Conservation (phyloP, 2,888 invertebrate species). For the Physocephala rufipes region DNA sequence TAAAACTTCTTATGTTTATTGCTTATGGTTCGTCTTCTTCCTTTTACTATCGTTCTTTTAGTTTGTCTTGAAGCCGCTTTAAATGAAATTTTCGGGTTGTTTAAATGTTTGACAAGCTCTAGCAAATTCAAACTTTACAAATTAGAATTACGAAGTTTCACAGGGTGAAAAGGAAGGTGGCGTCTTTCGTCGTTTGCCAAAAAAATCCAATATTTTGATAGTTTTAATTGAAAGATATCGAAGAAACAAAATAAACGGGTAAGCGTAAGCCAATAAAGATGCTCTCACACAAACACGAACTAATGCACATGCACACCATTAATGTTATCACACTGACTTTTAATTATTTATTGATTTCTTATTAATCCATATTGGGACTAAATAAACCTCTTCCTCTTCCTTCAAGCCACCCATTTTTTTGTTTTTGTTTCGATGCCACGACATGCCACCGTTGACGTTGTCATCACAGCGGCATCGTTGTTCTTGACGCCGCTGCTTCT, state of each 20-base stretch:
- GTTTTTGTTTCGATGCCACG: too few relatives aligned
- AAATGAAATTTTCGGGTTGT: conserved; percentile 48
- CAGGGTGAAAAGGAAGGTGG: not conserved
- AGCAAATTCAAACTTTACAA: conserved; percentile 41
- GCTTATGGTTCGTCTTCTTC: conserved; percentile 5
- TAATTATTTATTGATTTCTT: conserved; percentile 18
- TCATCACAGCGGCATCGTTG: not conserved
- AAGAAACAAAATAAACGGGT: not conserved
- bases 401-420: too few relatives aligned
- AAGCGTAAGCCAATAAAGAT: not conserved
- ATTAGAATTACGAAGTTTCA: conserved; percentile 11
- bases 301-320: not conserved
- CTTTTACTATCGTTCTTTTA: conserved; percentile 43
- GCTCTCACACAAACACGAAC: not conserved
- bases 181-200: not conserved
- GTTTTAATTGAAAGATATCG: conserved; percentile 1
- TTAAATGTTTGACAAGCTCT: conserved; percentile 45
- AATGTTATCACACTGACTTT: not conserved
- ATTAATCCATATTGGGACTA: too few relatives aligned
- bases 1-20: conserved; percentile 21
- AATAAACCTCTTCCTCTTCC: too few relatives aligned
- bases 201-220: not conserved
- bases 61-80: conserved; percentile 38
- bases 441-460: not conserved
- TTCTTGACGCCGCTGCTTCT: not conserved